These are phyloP conservation scores for Megaceryle torquata DNA, from an alignment of 2,113 vertebrate genomes.

Conservation along the genomic window DNA sequence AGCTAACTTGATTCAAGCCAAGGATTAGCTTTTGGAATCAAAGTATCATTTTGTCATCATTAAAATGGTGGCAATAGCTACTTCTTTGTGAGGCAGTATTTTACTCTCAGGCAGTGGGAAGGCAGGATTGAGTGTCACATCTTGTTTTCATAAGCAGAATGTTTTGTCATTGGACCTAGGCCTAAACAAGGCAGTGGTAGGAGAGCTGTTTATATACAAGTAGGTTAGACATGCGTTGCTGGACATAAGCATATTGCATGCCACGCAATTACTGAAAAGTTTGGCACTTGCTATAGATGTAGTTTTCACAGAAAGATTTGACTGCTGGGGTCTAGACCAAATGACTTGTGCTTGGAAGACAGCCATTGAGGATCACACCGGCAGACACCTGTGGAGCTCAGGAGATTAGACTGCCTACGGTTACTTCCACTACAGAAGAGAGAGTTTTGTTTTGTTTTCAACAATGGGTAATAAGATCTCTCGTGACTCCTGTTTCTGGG, in stretches of 20 bases:
- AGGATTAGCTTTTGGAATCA: neutral
- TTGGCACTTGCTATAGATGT: neutral
- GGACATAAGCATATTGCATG: neutral
- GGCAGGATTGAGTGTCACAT: neutral
- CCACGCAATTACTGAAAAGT: neutral
- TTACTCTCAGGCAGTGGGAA: neutral
- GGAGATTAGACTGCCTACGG: neutral
- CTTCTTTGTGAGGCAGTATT: neutral
- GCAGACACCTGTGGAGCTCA: neutral
- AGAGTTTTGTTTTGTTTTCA: conserved; percentile 3
- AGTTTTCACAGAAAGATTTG: neutral
- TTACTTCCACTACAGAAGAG: neutral
- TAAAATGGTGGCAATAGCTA: neutral
- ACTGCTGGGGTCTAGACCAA: neutral
- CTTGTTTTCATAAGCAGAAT: conserved; percentile 18
- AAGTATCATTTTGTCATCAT: neutral
- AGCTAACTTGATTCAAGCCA: neutral
- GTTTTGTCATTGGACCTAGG: conserved; percentile 1
- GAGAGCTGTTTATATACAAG: neutral
- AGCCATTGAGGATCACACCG: neutral
- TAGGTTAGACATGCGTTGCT: neutral
- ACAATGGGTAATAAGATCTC: neutral
- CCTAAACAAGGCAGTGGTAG: neutral
- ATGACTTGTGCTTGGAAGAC: neutral
- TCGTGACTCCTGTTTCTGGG: neutral